Conservation (phyloP, 2,888 invertebrate genomes). For the Aphodius sticticus region DNA sequence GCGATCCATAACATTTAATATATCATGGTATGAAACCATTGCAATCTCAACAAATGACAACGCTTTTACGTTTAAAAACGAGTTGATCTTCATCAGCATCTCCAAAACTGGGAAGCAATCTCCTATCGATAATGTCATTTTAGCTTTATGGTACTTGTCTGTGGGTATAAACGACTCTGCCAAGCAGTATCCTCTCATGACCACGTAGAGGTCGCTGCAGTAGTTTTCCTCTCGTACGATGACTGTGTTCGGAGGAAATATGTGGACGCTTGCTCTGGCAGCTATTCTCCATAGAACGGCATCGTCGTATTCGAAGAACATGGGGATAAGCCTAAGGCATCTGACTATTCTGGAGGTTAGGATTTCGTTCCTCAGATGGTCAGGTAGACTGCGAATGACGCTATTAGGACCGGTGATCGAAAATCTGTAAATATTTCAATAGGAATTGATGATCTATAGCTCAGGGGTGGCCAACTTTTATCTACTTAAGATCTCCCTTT, state of each 20-base stretch:
- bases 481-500: no score
- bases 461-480: no score
- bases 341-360: constrained; percentile 61
- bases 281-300: constrained; percentile 25
- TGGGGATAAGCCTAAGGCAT: constrained; percentile 54
- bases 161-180: constrained; percentile 37
- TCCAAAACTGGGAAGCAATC: constrained; percentile 40
- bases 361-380: constrained; percentile 27
- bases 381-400: constrained; percentile 28
- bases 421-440: constrained; percentile 18
- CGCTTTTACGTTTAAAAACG: constrained; percentile 35
- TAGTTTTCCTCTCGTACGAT: constrained; percentile 30
- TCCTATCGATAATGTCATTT: constrained; percentile 33
- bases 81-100: constrained; percentile 35
- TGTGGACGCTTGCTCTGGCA: constrained; percentile 21
- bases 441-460: not conserved
- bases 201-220: constrained; percentile 32
- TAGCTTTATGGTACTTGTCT: constrained; percentile 35
- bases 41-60: constrained; percentile 39
- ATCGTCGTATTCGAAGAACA: constrained; percentile 36
- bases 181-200: constrained; percentile 40
- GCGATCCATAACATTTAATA: constrained; percentile 35
- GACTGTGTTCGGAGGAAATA: constrained; percentile 33
- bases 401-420: constrained; percentile 28
- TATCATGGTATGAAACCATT: constrained; percentile 26